Evolutionary conservation across 2,797 vertebrate genomes (phyloP), one percentile per base, ranked within the genome.

Genomic region (Macropodus opercularis): DNA sequence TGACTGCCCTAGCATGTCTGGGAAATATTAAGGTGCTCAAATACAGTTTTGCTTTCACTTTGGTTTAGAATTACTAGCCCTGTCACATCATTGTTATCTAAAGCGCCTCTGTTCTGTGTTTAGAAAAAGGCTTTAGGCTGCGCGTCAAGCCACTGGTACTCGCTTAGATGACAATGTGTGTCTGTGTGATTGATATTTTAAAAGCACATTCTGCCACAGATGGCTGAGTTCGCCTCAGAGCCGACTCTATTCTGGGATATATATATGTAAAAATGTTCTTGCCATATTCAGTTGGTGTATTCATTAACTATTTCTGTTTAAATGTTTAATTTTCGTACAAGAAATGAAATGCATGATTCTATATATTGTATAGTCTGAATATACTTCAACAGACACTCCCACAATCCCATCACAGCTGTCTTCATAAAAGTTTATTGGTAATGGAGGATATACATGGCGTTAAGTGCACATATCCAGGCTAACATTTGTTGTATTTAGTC

Each of bases 41-140:
- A 57, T 56, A 24, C 12, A 58, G 39, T 85, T 89, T 87, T 83
- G 39, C 74, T 87, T 87, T 89, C 77, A 69, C 62, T 81, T 83
- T 60, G 23, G 38, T 51, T 60, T 29, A 15, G 14, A 68, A 50
- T 18, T 26, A 74, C 73, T 54, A 47, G 72, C 29, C 41, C 57
- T 18, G 58, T 32, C 57, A 69, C 12, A 72, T 75, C 17, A 50
- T 15, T 35, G 11, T 54, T 69, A 66, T 74, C 60, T 51, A 21
- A 69, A 70, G 23, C 18, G 13, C 1, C 29, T 57, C 50, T 41
- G 15, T 54, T 62, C 10, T 3, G 8, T 24, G 6, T 46, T 7
- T 4, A 2, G 8, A 39, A 11, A 32, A 55, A 72, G 59, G 55
- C 71, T 80, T 68, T 66, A 71, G 69, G 74, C 52, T 29, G 7